phyloP scores from a whole-genome alignment of 1,140 invertebrate genomes.

The Rhagoletis zephyria region DNA sequence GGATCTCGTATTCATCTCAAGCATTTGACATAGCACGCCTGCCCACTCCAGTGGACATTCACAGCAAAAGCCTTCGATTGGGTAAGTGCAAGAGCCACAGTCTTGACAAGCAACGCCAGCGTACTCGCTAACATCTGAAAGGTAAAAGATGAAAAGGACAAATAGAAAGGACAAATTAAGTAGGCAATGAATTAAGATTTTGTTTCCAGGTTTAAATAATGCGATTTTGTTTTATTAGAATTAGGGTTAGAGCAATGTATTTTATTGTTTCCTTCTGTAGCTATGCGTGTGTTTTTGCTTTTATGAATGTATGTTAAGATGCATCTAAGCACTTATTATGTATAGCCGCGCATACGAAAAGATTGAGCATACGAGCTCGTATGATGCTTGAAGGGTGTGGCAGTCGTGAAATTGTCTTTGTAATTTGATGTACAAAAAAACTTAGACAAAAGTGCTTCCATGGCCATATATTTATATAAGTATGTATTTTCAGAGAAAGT shows the following conservation, averaged over 20 bases:
- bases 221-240: neutral
- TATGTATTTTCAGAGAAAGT: neutral
- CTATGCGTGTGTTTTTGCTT: neutral
- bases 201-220: neutral
- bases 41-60: slow-evolving; percentile 87
- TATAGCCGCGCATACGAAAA: too few species aligned
- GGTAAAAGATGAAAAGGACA: neutral
- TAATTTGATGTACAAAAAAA: neutral
- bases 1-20: slow-evolving; percentile 78
- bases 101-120: slow-evolving; percentile 85
- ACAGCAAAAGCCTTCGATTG: slow-evolving; percentile 84
- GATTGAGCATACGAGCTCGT: neutral
- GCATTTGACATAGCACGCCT: slow-evolving; percentile 85
- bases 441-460: neutral
- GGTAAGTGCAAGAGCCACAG: slow-evolving; percentile 86
- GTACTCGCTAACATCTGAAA: slow-evolving; percentile 87
- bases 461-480: neutral
- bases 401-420: neutral
- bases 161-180: neutral
- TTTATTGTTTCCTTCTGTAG: neutral
- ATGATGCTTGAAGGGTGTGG: slow-evolving; percentile 41
- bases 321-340: too few species aligned
- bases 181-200: slow-evolving; percentile 32
- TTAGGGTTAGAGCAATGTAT: neutral
- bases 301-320: neutral